Percentiles rank a stretch among this genome's conserved stretches.
phyloP scores from a whole-genome alignment of 2,113 vertebrate genomes.

The Pelmatolapia mariae region DNA sequence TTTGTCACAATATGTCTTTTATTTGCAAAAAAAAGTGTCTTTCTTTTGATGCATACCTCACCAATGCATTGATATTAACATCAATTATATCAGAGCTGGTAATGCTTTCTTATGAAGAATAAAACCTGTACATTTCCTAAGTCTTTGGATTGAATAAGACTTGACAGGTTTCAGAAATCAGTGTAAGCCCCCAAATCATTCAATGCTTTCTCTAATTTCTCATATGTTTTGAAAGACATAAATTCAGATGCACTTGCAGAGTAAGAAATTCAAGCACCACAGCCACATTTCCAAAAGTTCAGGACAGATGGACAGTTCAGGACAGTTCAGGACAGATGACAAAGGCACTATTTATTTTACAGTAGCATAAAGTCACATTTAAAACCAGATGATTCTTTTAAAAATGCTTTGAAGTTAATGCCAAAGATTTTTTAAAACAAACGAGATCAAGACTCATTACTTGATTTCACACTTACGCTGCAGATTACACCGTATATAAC shows the following conservation, averaged over 20 bases:
- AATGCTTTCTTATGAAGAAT: neutral
- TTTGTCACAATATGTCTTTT: fast-evolving
- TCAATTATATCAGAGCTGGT: neutral
- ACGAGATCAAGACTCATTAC: neutral
- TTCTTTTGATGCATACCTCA: neutral
- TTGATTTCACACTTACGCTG: neutral
- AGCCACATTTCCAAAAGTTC: neutral
- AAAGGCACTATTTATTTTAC: slow-evolving; percentile 30
- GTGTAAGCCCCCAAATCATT: neutral
- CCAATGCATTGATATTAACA: neutral
- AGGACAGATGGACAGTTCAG: neutral
- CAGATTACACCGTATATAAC: neutral
- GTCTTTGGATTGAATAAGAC: neutral
- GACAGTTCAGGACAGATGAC: neutral
- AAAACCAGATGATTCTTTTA: neutral
- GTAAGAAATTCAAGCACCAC: neutral
- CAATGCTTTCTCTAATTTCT: neutral
- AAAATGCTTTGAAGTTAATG: neutral
- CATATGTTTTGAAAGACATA: neutral
- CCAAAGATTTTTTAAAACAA: neutral
- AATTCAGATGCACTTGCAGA: neutral
- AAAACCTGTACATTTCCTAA: neutral
- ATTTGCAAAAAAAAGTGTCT: neutral
- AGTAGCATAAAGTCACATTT: neutral
- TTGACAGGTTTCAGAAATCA: neutral